Conservation (phyloP, 92 coral and sea anemone genomes). For the Micromussa lordhowensis region DNA sequence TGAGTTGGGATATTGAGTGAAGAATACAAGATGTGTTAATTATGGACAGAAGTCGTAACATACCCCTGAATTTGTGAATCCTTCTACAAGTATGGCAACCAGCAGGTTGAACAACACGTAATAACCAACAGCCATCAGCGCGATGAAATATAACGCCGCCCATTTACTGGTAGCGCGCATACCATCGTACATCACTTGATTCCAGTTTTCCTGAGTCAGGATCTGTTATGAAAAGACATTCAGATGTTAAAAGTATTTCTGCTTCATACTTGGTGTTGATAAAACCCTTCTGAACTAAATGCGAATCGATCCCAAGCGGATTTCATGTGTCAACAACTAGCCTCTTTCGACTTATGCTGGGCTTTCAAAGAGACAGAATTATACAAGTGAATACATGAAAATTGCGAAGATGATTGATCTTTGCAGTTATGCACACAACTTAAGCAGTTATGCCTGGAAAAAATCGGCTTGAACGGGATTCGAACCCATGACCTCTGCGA, state of each 20-base stretch:
- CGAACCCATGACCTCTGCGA: too few relatives aligned
- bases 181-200: conserved; percentile 89
- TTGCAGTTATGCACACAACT: too few relatives aligned
- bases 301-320: neutral
- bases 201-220: conserved; percentile 98
- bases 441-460: too few relatives aligned
- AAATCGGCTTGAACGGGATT: too few relatives aligned
- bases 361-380: too few relatives aligned
- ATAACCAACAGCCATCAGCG: conserved; percentile 91
- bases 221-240: conserved; percentile 48
- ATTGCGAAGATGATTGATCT: too few relatives aligned
- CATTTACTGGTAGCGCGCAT: conserved; percentile 91
- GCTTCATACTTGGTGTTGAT: neutral
- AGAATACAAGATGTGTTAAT: too few relatives aligned
- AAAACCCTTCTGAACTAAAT: neutral
- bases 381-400: too few relatives aligned
- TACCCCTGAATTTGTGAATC: conserved; percentile 93
- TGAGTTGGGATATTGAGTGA: too few relatives aligned
- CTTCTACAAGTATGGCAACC: conserved; percentile 97
- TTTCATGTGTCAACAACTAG: neutral
- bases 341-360: too few relatives aligned
- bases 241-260: neutral
- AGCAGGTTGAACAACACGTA: conserved; percentile 92
- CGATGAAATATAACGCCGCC: conserved; percentile 92
- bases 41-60: conserved; percentile 7